Conservation (phyloP, 2,113 vertebrate genomes). For the cat (Felis catus) region F.catus_Fca126_mat1.0 CM031418.1:139887501-139888000, state of each 20-base stretch:
- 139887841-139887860: background rate
- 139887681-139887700: background rate
- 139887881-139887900: accelerated
- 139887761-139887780: background rate
- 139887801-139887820: accelerated
- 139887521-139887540: too few species aligned
- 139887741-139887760: background rate
- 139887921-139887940: background rate
- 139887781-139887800: too few species aligned
- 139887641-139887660: too few species aligned
- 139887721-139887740: background rate
- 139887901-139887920: background rate
- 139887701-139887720: background rate
- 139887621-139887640: accelerated
- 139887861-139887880: accelerated
- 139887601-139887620: background rate
- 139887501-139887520: too few species aligned
- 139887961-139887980: background rate
- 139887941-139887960: too few species aligned
- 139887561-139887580: too few species aligned
- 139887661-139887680: background rate
- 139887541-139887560: too few species aligned
- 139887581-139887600: background rate
- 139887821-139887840: accelerated
- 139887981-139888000: background rate